Evolutionary conservation across 2,888 invertebrate genomes (phyloP).

Genomic region (Patella depressa): DNA sequence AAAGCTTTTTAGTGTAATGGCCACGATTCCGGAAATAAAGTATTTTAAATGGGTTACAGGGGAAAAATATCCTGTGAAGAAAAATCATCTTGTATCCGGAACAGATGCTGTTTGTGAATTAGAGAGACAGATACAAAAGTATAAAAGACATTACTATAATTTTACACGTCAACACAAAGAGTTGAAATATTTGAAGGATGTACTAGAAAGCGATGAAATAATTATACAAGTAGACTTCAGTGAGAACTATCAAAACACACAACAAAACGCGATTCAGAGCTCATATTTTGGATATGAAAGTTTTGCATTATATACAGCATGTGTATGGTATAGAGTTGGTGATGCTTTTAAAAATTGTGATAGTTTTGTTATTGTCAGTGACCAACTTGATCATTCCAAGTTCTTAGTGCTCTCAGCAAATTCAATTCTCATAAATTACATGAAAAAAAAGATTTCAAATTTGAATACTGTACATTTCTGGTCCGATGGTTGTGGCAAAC

Average conservation of each 20-base stretch:
- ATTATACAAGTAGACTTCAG: not conserved
- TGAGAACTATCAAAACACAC: not conserved
- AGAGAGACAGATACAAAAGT: not conserved
- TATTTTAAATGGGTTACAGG: not conserved
- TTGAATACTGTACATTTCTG: conserved; percentile 7
- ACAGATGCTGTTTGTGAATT: not conserved
- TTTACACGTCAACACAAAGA: not conserved
- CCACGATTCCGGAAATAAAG: not conserved
- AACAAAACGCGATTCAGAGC: not conserved
- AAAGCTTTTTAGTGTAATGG: not conserved
- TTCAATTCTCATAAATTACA: not conserved
- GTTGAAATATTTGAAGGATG: no score
- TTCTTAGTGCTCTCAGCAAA: not conserved
- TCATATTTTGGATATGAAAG: conserved; percentile 2
- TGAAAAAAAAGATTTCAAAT: not conserved
- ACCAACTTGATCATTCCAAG: not conserved
- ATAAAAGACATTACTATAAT: not conserved
- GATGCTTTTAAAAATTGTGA: not conserved
- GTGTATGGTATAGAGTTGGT: not conserved
- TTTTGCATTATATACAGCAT: conserved; percentile 6
- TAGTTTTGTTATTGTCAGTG: not conserved
- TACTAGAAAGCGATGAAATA: no score
- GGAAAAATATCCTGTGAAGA: not conserved
- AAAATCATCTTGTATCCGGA: conserved; percentile 6
- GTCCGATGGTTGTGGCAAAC: not conserved